A percentile compares a stretch with the other conserved stretches of the same genome.
Evolutionary conservation across 2,797 vertebrate species (phyloP).

Genomic region (Podargus strigoides): DNA sequence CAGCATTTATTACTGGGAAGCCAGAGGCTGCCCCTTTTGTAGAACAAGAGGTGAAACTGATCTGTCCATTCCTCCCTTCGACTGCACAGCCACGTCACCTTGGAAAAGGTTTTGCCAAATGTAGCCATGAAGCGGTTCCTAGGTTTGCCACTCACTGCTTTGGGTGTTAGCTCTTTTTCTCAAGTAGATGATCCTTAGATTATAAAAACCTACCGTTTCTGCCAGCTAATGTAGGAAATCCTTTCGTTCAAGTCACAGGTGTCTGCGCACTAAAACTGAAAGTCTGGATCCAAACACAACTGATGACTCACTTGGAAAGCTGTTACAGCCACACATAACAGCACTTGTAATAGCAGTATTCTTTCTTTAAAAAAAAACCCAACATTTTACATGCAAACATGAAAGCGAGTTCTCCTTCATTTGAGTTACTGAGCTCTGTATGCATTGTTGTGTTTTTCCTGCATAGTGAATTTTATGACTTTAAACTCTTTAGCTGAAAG

Average conservation of each 20-base stretch:
- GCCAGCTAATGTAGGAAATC: not conserved
- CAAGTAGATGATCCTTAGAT: not conserved
- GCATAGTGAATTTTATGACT: not conserved
- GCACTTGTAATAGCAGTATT: not conserved
- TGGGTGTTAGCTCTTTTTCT: not conserved
- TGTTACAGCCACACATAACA: not conserved
- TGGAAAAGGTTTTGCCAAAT: not conserved
- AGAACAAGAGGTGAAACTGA: not conserved
- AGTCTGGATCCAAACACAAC: slow-evolving; percentile 1
- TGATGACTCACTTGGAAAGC: slow-evolving; percentile 24
- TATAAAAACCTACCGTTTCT: not conserved
- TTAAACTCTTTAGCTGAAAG: not conserved
- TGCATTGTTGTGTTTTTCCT: not conserved
- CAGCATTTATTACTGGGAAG: not conserved
- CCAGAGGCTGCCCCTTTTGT: not conserved
- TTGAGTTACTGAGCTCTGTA: not conserved
- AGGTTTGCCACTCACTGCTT: not conserved
- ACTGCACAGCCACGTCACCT: rapidly evolving
- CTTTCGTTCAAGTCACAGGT: not conserved
- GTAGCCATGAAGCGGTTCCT: rapidly evolving
- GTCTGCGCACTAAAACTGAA: not conserved
- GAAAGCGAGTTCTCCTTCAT: not conserved
- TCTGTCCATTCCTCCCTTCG: not conserved
- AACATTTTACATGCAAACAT: not conserved
- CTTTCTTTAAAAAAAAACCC: not conserved